A percentile compares a stretch with the other conserved stretches of the same genome.
These are phyloP conservation scores for Anastrepha obliqua DNA, from an alignment of 1,140 invertebrate genomes.

Conservation along the genomic window DNA sequence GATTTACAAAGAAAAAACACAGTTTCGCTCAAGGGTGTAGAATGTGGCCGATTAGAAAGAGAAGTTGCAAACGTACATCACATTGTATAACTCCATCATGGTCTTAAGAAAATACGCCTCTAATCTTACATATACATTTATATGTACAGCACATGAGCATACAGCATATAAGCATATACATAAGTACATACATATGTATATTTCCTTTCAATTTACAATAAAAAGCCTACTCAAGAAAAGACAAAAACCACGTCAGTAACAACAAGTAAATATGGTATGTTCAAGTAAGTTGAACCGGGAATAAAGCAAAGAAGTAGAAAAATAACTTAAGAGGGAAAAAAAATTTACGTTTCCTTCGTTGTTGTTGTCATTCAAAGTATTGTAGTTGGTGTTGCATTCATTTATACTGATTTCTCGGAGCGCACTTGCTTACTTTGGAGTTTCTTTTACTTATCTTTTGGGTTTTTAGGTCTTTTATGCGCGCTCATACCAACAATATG, in stretches of 20 bases:
- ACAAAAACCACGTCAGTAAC: not conserved
- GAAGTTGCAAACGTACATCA: too few species aligned
- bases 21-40: too few species aligned
- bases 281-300: not conserved
- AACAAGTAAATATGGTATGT: not conserved
- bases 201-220: not conserved
- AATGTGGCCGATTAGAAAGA: too few species aligned
- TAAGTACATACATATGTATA: not conserved
- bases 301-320: constrained; percentile 34
- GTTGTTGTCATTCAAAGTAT: not conserved
- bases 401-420: constrained; percentile 30
- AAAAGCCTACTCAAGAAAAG: not conserved
- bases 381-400: constrained; percentile 36
- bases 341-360: not conserved
- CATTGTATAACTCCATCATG: too few species aligned
- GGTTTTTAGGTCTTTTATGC: constrained; percentile 39
- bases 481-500: constrained; percentile 7
- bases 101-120: too few species aligned
- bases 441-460: constrained; percentile 43
- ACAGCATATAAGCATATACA: too few species aligned
- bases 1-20: too few species aligned
- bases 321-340: constrained; percentile 8
- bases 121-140: too few species aligned
- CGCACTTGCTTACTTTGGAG: constrained; percentile 1
- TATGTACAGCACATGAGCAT: too few species aligned